Evolutionary conservation across 2,797 vertebrate genomes (phyloP), one percentile per base, ranked within the genome.

Genomic region (Alcedo atthis): DNA sequence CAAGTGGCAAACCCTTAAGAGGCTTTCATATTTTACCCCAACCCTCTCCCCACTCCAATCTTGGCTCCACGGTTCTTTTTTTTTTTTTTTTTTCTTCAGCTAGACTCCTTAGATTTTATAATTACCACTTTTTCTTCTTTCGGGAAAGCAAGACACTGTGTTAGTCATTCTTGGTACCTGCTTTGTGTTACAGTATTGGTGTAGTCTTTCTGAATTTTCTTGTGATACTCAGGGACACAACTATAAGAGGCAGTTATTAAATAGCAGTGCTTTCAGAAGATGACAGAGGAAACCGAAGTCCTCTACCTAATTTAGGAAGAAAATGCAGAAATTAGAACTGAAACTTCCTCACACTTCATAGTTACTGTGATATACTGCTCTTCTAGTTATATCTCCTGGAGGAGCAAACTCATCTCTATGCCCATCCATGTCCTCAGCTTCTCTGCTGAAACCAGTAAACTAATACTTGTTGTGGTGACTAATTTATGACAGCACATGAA

Each of bases 1-100:
- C 80, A 93, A 96, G 68, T 63, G 88, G 92, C 83, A 87, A 94
- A 91, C 69, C 87, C 74, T 96, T 85, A 92, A 93, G 93, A 97
- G 82, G 68, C 61, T 87, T 92, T 80, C 1, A 3, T 85, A 90
- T 89, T 82, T 92, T 92, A 74, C 45, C 43, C 32, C 64, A 93
- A 49, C 6, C 22, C 37, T 89, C 64, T 64, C n/a, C 64, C 53
- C 8, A 0, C 18, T 70, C 45, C 49, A 37, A 12, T 70, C 74
- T 43, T 7, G 2, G 30, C 43, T 87, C 40, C 58, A 81, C 28
- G 18, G 15, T 71, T 70, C 5, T 17, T 30, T 54, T 17, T 26
- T 15, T 13, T 53, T 9, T 30, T 87, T 66, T 62, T 88, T 71
- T 83, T 64, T 83, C 63, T 4, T 30, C 73, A 51, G 58, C 40